phyloP scores from a whole-genome alignment of 2,797 vertebrate species.

The Squalus acanthias region DNA sequence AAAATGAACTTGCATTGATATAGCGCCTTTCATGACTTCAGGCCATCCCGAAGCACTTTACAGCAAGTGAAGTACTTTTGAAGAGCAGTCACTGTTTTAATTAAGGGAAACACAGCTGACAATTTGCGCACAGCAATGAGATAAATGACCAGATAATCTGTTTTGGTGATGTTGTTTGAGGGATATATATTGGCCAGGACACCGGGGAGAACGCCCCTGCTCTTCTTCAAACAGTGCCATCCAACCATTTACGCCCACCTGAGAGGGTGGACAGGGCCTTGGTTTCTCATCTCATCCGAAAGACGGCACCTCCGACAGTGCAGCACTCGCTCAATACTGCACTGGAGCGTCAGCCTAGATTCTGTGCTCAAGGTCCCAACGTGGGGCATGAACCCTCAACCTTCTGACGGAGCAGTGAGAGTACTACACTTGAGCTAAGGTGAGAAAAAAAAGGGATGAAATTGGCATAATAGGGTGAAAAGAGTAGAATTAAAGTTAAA shows the following conservation, averaged over 20 bases:
- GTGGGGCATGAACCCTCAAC: neutral
- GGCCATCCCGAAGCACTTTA: no score
- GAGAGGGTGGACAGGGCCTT: neutral
- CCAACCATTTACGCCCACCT: neutral
- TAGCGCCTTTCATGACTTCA: no score
- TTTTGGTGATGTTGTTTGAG: neutral
- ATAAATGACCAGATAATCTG: neutral
- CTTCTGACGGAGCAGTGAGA: neutral
- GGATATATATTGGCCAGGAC: neutral
- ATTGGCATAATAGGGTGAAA: neutral
- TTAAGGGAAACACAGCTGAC: no score
- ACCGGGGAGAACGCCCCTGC: neutral
- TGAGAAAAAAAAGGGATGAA: neutral
- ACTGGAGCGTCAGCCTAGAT: neutral
- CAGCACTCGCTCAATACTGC: neutral
- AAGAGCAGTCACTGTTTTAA: no score
- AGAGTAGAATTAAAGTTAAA: neutral
- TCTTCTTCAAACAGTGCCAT: neutral
- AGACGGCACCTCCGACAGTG: neutral
- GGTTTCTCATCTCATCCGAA: neutral
- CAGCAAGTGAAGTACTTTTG: no score
- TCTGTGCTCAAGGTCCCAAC: neutral
- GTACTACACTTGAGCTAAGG: neutral
- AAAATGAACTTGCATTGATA: neutral
- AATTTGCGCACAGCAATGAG: neutral